These are phyloP conservation scores for Psammodynastes pulverulentus DNA, from an alignment of 2,113 vertebrate species.

Conservation along the genomic window DNA sequence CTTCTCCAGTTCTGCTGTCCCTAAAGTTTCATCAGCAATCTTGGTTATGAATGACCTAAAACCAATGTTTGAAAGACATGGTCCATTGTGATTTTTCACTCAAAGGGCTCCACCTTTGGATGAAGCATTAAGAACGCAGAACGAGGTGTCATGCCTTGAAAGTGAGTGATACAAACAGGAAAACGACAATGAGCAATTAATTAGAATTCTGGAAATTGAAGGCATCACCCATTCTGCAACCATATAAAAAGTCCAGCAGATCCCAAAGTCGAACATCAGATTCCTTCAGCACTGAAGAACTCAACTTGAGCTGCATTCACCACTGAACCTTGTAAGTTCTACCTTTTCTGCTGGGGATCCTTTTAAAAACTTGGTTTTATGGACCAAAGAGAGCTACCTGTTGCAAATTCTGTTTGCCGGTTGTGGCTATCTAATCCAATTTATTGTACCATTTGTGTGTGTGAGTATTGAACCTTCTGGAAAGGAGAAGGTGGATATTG, in stretches of 20 bases:
- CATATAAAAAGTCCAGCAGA: not conserved
- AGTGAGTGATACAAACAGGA: not conserved
- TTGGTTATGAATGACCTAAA: not conserved
- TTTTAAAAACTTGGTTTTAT: not conserved
- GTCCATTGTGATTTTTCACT: not conserved
- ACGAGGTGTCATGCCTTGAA: not conserved
- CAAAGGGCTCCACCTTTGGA: not conserved
- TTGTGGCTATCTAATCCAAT: not conserved
- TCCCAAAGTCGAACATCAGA: not conserved
- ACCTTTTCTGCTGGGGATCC: not conserved
- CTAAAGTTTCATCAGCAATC: not conserved
- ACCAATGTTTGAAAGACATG: not conserved
- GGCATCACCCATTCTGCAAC: not conserved
- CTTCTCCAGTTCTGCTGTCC: not conserved
- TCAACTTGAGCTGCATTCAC: not conserved
- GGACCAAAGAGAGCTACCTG: not conserved
- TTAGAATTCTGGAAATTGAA: not conserved
- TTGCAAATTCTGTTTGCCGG: not conserved
- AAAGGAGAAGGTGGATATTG: not conserved
- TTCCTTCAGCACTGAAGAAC: not conserved
- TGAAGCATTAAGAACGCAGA: not conserved
- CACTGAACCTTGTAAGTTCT: not conserved
- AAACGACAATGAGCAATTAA: not conserved
- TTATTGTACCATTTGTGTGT: not conserved
- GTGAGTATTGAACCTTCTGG: not conserved